These are phyloP conservation scores for Nansenia antarctica DNA, from an alignment of 2,113 vertebrate species.

Conservation along the genomic window DNA sequence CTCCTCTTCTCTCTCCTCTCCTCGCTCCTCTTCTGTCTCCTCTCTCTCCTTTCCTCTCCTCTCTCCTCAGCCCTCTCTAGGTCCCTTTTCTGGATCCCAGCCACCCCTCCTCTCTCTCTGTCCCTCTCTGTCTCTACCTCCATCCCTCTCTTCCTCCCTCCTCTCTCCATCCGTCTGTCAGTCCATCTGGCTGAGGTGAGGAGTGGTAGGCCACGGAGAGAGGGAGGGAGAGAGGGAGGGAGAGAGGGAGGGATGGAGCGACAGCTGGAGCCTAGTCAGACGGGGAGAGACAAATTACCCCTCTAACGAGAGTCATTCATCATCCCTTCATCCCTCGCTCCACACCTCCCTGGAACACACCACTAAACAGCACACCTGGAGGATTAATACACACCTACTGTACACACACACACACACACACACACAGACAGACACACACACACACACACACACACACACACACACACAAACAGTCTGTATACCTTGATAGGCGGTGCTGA, in stretches of 20 bases:
- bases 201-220: conserved; percentile 60
- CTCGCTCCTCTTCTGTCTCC: neutral
- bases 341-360: conserved; percentile 46
- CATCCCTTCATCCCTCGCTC: conserved; percentile 69
- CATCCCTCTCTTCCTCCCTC: neutral
- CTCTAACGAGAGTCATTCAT: conserved; percentile 83
- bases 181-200: conserved; percentile 78
- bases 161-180: conserved; percentile 59
- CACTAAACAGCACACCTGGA: conserved; percentile 52
- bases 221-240: conserved; percentile 42
- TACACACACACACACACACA: neutral
- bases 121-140: neutral
- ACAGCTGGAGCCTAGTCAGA: conserved; percentile 84
- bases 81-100: neutral
- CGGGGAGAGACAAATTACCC: conserved; percentile 84
- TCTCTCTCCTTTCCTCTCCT: neutral
- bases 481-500: no score
- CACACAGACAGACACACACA: neutral
- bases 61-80: neutral
- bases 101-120: neutral
- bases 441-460: neutral
- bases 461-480: neutral
- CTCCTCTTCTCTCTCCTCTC: neutral
- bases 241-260: conserved; percentile 72
- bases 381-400: neutral